Conservation (phyloP, 2,113 vertebrate genomes). For the Leucoraja erinaceus region DNA sequence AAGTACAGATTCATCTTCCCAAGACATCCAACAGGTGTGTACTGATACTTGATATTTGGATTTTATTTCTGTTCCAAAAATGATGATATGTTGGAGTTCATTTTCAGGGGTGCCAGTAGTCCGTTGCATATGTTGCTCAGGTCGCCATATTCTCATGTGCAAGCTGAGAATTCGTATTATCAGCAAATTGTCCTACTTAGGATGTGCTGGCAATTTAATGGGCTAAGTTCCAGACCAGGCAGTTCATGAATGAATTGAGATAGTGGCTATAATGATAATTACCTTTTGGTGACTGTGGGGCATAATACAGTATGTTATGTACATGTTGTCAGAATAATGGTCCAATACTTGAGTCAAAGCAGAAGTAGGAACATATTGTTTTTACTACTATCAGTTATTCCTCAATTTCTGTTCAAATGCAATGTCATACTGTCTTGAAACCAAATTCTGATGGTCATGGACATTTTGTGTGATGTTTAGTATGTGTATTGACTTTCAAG, state of each 20-base stretch:
- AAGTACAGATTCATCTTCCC: conserved; percentile 40
- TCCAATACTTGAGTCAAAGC: background rate
- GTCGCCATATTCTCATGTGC: background rate
- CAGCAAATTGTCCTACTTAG: background rate
- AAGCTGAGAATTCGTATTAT: background rate
- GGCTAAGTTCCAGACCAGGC: background rate
- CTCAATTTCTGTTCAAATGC: background rate
- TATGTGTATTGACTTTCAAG: background rate
- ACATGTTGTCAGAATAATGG: background rate
- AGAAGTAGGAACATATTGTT: background rate
- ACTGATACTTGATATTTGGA: background rate
- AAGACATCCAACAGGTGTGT: conserved; percentile 53
- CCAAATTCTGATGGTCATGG: background rate
- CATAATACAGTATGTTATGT: background rate
- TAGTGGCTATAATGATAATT: background rate
- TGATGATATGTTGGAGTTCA: background rate
- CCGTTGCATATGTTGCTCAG: background rate
- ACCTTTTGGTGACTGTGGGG: background rate
- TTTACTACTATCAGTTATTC: background rate
- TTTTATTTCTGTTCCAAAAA: background rate
- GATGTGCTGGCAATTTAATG: background rate
- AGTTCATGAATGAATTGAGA: background rate
- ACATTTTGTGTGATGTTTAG: too few species aligned
- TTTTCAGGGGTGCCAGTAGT: background rate
- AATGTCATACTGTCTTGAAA: background rate